These are phyloP conservation scores for Urocitellus parryii DNA, from an alignment of 2,113 vertebrate genomes.

Conservation along the genomic window DNA sequence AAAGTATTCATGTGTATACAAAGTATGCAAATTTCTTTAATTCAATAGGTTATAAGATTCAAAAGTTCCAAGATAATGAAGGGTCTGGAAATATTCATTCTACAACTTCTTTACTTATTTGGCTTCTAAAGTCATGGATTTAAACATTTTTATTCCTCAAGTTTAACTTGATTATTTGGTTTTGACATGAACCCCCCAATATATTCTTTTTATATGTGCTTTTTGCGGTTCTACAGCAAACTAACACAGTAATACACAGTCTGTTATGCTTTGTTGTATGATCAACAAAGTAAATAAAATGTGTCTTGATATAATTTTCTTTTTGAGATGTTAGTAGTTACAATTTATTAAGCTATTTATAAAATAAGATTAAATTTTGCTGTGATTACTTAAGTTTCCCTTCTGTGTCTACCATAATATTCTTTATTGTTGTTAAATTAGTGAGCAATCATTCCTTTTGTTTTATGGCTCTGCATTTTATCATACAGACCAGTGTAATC, in stretches of 20 bases:
- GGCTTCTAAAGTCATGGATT: background rate
- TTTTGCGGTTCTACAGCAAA: background rate
- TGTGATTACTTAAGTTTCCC: constrained; percentile 53
- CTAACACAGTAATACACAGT: background rate
- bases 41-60: background rate
- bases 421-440: background rate
- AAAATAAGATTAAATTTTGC: constrained; percentile 43
- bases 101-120: background rate
- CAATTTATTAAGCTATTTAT: constrained; percentile 74
- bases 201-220: background rate
- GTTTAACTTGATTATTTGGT: background rate
- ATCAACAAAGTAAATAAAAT: constrained; percentile 58
- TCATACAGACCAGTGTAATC: background rate
- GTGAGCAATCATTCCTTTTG: constrained; percentile 1
- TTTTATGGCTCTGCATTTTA: constrained; percentile 23
- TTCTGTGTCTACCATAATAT: background rate
- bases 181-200: background rate
- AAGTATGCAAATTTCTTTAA: background rate
- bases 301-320: constrained; percentile 21
- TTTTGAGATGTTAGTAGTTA: constrained; percentile 43
- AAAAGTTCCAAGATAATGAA: background rate
- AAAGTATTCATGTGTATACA: background rate
- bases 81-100: background rate
- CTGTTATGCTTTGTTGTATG: background rate
- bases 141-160: background rate